Conservation (phyloP, 2,888 invertebrate genomes). For the Strigamia maritima region DNA sequence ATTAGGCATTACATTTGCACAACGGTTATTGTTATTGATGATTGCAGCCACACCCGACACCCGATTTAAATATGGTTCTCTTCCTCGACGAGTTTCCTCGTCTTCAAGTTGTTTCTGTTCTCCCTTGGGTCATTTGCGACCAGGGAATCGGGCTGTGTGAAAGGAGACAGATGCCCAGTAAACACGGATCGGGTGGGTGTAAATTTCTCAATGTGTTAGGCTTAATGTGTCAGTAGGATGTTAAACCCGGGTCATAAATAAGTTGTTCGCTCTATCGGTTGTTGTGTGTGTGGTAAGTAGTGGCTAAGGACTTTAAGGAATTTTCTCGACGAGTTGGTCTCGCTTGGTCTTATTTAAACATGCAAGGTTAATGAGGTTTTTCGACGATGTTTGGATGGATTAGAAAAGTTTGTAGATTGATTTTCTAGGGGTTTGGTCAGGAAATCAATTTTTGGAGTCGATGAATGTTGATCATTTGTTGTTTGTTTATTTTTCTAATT, state of each 20-base stretch:
- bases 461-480: not conserved
- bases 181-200: slow-evolving; percentile 24
- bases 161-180: slow-evolving; percentile 29
- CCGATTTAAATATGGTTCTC: slow-evolving; percentile 2
- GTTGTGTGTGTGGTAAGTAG: too few species aligned
- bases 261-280: slow-evolving; percentile 19
- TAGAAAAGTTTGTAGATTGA: not conserved
- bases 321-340: not conserved
- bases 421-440: too few species aligned
- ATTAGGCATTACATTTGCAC: slow-evolving; percentile 10
- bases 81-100: not conserved
- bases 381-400: not conserved
- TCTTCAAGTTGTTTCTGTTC: slow-evolving; percentile 18
- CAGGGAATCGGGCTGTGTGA: slow-evolving; percentile 4
- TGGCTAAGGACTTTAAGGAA: not conserved
- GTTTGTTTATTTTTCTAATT: not conserved
- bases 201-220: slow-evolving; percentile 24
- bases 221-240: slow-evolving; percentile 29
- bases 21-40: slow-evolving; percentile 16
- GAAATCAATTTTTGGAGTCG: not conserved
- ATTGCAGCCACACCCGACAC: slow-evolving; percentile 11
- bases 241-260: slow-evolving; percentile 21
- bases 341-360: not conserved
- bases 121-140: slow-evolving; percentile 27
- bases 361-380: slow-evolving; percentile 26